Evolutionary conservation across 2,888 invertebrate species (phyloP).

Genomic region (Lithophane semibrunnea): DNA sequence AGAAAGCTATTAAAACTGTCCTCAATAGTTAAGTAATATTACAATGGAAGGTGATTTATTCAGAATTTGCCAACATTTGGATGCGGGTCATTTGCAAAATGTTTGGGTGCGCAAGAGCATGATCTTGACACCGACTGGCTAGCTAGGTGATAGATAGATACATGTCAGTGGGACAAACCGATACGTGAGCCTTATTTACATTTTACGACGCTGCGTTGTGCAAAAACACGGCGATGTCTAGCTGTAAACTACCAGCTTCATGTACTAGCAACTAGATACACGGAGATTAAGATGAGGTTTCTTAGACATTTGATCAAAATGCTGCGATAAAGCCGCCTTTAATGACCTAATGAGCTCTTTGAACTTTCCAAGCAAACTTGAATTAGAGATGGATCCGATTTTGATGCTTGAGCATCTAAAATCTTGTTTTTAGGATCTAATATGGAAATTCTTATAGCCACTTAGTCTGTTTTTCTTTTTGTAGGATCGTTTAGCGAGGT

Average conservation of each 20-base stretch:
- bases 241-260: constrained; percentile 52
- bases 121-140: constrained; percentile 78
- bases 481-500: neutral
- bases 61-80: constrained; percentile 64
- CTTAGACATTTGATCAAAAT: constrained; percentile 35
- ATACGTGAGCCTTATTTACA: constrained; percentile 73
- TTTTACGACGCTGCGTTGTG: constrained; percentile 70
- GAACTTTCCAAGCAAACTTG: constrained; percentile 16
- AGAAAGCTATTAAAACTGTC: constrained; percentile 40
- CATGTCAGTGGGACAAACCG: constrained; percentile 75
- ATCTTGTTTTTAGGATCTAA: constrained; percentile 13
- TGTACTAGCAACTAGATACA: constrained; percentile 42
- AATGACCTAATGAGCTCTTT: constrained; percentile 28
- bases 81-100: constrained; percentile 73
- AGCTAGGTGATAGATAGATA: constrained; percentile 72
- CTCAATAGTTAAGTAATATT: constrained; percentile 53
- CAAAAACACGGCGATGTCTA: constrained; percentile 64
- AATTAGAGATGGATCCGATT: constrained; percentile 15
- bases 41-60: constrained; percentile 54
- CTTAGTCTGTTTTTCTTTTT: neutral
- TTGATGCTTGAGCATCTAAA: constrained; percentile 6
- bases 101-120: constrained; percentile 72
- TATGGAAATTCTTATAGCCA: neutral
- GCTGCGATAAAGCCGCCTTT: constrained; percentile 1
- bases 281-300: constrained; percentile 26